A percentile compares a stretch with the other conserved stretches of the same genome.
phyloP scores from a whole-genome alignment of 2,888 invertebrate genomes.

The Acrobeloides nanus region DNA sequence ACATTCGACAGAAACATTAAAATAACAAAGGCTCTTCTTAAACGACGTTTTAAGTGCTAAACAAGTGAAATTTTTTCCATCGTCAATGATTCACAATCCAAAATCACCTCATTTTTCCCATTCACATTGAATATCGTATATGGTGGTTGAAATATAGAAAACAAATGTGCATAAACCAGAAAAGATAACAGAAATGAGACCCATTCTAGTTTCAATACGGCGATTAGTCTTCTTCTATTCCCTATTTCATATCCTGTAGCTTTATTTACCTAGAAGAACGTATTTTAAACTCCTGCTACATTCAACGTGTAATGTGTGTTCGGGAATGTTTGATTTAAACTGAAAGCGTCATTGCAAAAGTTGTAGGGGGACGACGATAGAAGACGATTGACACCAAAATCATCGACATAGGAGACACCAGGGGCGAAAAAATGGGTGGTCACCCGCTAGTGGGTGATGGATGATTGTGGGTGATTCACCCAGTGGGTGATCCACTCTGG shows the following conservation, averaged over 20 bases:
- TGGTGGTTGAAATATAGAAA: constrained; percentile 21
- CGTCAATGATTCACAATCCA: not conserved
- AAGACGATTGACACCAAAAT: no score
- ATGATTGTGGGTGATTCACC: no score
- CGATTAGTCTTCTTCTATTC: constrained; percentile 34
- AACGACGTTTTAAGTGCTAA: constrained; percentile 1
- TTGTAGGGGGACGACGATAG: no score
- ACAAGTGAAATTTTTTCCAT: constrained; percentile 3
- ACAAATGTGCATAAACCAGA: constrained; percentile 27
- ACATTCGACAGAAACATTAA: no score
- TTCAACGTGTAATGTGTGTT: no score
- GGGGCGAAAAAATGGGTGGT: no score
- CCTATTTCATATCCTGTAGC: constrained; percentile 35
- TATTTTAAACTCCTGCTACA: not conserved
- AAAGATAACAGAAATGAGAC: constrained; percentile 20
- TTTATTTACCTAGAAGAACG: constrained; percentile 26
- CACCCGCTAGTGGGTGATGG: no score
- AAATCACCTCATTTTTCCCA: constrained; percentile 6
- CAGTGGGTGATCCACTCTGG: no score
- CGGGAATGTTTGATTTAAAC: no score
- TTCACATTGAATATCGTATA: constrained; percentile 1
- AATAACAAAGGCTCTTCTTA: not conserved
- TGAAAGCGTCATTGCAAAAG: no score
- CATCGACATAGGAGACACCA: no score
- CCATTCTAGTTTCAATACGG: constrained; percentile 33